Evolutionary conservation across 2,113 vertebrate species (phyloP).

Genomic region (Peromyscus maniculatus): DNA sequence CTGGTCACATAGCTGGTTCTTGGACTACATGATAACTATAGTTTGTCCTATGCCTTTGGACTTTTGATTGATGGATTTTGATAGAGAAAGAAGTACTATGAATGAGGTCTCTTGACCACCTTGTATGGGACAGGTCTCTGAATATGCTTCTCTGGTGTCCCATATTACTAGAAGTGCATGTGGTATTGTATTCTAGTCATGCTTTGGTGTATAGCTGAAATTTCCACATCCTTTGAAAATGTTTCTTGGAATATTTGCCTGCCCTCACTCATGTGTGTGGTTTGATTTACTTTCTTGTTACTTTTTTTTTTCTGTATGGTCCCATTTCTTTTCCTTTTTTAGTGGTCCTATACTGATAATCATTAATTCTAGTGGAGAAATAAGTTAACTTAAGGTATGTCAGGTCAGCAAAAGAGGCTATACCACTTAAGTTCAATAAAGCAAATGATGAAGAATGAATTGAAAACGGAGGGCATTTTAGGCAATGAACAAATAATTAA

Average conservation of each 20-base stretch:
- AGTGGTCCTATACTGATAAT: background rate
- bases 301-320: background rate
- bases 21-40: background rate
- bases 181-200: background rate
- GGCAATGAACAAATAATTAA: background rate
- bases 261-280: background rate
- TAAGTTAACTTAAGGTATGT: background rate
- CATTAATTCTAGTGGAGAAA: background rate
- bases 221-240: slow-evolving; percentile 23
- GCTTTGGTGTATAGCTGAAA: background rate
- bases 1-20: background rate
- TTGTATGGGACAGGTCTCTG: background rate
- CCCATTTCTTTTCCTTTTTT: background rate
- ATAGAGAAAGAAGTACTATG: background rate
- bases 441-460: background rate
- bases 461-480: background rate
- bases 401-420: background rate
- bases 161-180: background rate
- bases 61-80: background rate
- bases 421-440: background rate
- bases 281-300: background rate
- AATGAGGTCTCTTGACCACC: background rate
- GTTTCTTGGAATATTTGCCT: background rate
- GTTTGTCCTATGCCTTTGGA: background rate
- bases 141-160: background rate